Conservation (phyloP, 1,140 invertebrate species). For the Oncopeltus fasciatus region DNA sequence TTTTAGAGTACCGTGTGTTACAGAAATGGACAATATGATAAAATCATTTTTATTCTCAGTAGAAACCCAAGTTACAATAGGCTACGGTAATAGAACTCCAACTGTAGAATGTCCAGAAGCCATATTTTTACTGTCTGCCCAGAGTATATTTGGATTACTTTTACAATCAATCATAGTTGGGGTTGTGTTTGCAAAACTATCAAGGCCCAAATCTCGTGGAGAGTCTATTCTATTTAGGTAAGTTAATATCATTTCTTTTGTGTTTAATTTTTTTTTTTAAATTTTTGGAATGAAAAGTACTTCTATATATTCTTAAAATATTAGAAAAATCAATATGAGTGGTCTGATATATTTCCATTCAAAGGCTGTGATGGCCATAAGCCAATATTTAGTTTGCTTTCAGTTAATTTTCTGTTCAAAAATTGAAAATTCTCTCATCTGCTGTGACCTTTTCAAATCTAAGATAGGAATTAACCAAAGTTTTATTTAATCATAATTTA, state of each 20-base stretch:
- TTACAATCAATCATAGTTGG: conserved; percentile 41
- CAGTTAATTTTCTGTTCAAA: no score
- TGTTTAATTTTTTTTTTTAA: no score
- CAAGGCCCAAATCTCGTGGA: conserved; percentile 48
- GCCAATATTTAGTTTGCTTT: no score
- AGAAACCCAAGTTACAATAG: conserved; percentile 48
- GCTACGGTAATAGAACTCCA: conserved; percentile 42
- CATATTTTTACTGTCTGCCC: conserved; percentile 51
- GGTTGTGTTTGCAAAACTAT: conserved; percentile 50
- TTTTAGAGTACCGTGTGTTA: conserved; percentile 34
- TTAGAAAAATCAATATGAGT: no score
- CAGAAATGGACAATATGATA: conserved; percentile 39
- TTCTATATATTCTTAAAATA: no score
- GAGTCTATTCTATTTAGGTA: conserved; percentile 51
- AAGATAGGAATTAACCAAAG: no score
- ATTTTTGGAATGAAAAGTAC: no score
- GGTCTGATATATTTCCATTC: no score
- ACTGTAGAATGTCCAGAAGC: conserved; percentile 52
- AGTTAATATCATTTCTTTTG: background rate
- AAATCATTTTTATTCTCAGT: conserved; percentile 46
- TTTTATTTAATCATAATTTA: no score
- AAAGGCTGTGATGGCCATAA: no score
- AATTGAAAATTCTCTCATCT: no score
- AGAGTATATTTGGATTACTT: conserved; percentile 48
- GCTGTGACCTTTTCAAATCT: no score